phyloP scores from a whole-genome alignment of 1,140 invertebrate species.

The Drosophila tropicalis region DNA sequence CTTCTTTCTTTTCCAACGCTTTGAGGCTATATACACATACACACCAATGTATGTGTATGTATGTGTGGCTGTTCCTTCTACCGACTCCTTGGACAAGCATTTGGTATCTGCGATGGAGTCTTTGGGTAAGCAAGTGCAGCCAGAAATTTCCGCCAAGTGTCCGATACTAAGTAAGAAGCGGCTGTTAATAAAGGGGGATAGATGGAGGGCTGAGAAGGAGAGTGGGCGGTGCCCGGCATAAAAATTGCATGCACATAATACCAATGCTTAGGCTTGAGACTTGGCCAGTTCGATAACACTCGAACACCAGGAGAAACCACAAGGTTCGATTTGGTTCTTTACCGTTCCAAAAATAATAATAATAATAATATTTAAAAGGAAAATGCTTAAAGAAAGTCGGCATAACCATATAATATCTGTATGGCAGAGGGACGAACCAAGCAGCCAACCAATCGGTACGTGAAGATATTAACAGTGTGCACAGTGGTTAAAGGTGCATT shows the following conservation, averaged over 20 bases:
- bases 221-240: slow-evolving; percentile 34
- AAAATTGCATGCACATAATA: slow-evolving; percentile 62
- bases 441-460: slow-evolving; percentile 26
- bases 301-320: slow-evolving; percentile 36
- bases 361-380: slow-evolving; percentile 58
- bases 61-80: slow-evolving; percentile 22
- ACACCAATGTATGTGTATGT: slow-evolving; percentile 18
- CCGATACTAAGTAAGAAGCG: slow-evolving; percentile 35
- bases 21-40: slow-evolving; percentile 48
- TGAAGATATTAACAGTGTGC: not conserved
- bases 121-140: slow-evolving; percentile 37
- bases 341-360: slow-evolving; percentile 51
- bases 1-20: slow-evolving; percentile 23
- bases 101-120: slow-evolving; percentile 65
- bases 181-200: slow-evolving; percentile 35
- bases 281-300: slow-evolving; percentile 40
- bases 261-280: slow-evolving; percentile 58
- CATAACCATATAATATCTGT: slow-evolving; percentile 20
- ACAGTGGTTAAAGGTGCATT: slow-evolving; percentile 20
- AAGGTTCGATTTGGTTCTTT: slow-evolving; percentile 42
- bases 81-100: slow-evolving; percentile 28
- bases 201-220: not conserved
- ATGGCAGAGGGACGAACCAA: slow-evolving; percentile 39
- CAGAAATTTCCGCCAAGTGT: slow-evolving; percentile 61
- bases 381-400: slow-evolving; percentile 34